Percentiles rank a stretch among this genome's conserved stretches.
These are phyloP conservation scores for Heliconius aoede DNA, from an alignment of 2,888 invertebrate species.

Conservation along the genomic window DNA sequence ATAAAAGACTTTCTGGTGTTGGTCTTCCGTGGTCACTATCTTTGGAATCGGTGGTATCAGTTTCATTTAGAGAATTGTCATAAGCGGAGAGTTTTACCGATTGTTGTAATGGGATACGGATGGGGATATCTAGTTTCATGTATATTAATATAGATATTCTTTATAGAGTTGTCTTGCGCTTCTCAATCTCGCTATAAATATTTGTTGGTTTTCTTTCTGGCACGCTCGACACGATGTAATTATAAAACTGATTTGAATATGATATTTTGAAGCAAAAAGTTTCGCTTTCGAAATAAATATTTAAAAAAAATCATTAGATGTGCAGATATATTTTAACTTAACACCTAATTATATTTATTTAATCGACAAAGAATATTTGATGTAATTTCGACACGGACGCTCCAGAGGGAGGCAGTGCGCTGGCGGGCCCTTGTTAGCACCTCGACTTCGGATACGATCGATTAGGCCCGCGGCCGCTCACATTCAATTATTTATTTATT, in stretches of 20 bases:
- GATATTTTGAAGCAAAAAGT: too few relatives aligned
- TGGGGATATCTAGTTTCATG: neutral
- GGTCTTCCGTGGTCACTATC: conserved; percentile 71
- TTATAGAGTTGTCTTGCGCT: neutral
- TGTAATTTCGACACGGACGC: conserved; percentile 44
- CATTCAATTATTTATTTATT: conserved; percentile 85
- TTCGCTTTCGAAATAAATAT: neutral
- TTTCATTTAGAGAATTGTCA: conserved; percentile 55
- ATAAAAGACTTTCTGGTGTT: conserved; percentile 56
- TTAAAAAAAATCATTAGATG: neutral
- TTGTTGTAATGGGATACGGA: conserved; percentile 26
- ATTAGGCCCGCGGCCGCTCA: conserved; percentile 82
- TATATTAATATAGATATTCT: neutral
- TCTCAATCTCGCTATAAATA: neutral
- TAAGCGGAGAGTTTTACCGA: conserved; percentile 19
- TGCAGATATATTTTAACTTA: neutral
- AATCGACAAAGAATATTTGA: conserved; percentile 43
- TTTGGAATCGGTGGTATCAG: conserved; percentile 64
- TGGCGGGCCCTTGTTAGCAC: conserved; percentile 76
- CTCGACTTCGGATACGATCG: conserved; percentile 72
- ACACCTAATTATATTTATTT: conserved; percentile 14
- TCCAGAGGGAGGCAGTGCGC: conserved; percentile 34
- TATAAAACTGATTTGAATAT: too few relatives aligned
- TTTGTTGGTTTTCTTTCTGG: neutral
- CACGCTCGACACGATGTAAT: neutral